Evolutionary conservation across 2,888 invertebrate species (phyloP), one percentile per base, ranked within the genome.

Genomic region (Mantis religiosa): DNA sequence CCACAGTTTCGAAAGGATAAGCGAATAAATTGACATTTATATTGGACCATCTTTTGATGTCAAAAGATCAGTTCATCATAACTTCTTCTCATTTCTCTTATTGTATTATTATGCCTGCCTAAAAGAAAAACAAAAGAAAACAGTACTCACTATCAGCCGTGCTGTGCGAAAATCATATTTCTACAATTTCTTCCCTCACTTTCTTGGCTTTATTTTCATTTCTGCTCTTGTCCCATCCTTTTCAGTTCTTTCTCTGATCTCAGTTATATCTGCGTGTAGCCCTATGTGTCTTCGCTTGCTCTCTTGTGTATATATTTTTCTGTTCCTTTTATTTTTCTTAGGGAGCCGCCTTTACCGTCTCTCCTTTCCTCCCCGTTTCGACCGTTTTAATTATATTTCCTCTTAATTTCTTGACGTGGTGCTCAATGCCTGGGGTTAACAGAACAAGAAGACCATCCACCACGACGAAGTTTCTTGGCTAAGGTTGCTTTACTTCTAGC

Each of bases 1-100:
- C 2, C 6, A 0, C 41, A 12, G 41, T 41, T 88, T 89, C 89
- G 83, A 89, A 85, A 88, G 81, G 83, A 88, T 83, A 87, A 89
- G 88, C 87, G 89, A 90, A 84, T 87, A 89, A 90, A 90, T 90
- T 90, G 89, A 90, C 90, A 89, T 90, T 90, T 90, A 87, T 90
- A 90, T 89, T 89, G 89, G 89, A 83, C 88, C 86, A 89, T n/a
- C n/a, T n/a, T n/a, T 83, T 84, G 87, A 85, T 88, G 90, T 89
- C 89, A 88, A 28, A 90, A 89, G 89, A 89, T 88, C 87, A 85
- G 85, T 34, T 88, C 88, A 89, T 85, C 87, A 89, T 27, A 88
- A 82, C 84, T 15, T 47, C 83, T 82, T 82, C 82, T 28, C 86
- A 2, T 20, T 25, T 25, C 14, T 34, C 8, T 41, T 25, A 87